Conservation (phyloP, 1,140 invertebrate species). For the Sarcophaga bullata region DNA sequence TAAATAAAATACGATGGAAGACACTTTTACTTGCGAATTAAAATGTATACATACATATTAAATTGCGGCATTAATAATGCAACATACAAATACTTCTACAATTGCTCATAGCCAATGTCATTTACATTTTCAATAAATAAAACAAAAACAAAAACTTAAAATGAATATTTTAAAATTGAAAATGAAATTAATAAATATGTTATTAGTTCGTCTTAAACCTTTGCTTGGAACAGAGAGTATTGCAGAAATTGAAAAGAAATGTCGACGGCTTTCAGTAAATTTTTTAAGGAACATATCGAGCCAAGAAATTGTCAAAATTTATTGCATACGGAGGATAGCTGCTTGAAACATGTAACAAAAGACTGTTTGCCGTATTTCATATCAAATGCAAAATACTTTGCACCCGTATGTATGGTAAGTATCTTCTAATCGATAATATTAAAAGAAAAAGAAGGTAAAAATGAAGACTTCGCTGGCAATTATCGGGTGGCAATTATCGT, state of each 20-base stretch:
- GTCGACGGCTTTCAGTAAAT: constrained; percentile 48
- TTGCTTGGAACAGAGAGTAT: neutral
- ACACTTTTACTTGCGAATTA: too few species aligned
- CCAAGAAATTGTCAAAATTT: constrained; percentile 46
- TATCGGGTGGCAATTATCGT: too few species aligned
- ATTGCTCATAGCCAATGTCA: too few species aligned
- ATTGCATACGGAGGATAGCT: constrained; percentile 48
- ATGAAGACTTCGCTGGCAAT: too few species aligned
- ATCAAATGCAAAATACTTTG: constrained; percentile 52
- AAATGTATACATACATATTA: too few species aligned
- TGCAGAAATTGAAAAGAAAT: constrained; percentile 22
- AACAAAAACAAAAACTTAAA: too few species aligned
- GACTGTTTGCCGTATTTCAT: constrained; percentile 46
- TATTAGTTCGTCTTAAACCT: constrained; percentile 28
- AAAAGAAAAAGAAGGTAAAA: too few species aligned
- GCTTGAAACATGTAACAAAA: constrained; percentile 37
- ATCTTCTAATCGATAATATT: neutral
- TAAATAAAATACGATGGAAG: too few species aligned
- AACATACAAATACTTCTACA: too few species aligned
- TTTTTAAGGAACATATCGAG: constrained; percentile 45
- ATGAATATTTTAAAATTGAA: too few species aligned
- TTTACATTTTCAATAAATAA: too few species aligned
- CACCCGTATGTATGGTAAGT: constrained; percentile 49
- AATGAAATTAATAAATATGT: neutral
- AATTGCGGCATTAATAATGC: too few species aligned